A percentile compares a stretch with the other conserved stretches of the same genome.
Evolutionary conservation across 2,888 invertebrate genomes (phyloP).

Genomic region (Acanthosepion lycidas): DNA sequence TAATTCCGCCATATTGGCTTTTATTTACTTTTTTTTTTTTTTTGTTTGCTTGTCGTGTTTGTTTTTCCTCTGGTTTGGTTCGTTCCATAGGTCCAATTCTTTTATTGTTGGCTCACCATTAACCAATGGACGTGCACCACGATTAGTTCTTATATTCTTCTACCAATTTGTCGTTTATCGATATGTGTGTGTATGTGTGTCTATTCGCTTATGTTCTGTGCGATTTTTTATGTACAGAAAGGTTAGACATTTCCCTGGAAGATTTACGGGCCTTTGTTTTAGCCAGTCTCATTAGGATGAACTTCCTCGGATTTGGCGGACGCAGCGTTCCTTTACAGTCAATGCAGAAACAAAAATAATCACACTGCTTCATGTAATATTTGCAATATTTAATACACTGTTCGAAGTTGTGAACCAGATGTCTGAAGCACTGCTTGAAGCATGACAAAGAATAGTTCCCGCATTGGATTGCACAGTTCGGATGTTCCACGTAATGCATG

Average conservation of each 20-base stretch:
- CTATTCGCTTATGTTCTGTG: not conserved
- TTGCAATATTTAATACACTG: constrained; percentile 45
- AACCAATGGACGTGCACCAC: constrained; percentile 12
- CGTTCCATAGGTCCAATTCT: not conserved
- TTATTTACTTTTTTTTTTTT: too few species aligned
- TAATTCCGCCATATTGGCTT: not conserved
- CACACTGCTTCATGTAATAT: constrained; percentile 44
- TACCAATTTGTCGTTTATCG: constrained; percentile 7
- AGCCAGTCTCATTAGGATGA: not conserved
- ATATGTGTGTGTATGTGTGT: not conserved
- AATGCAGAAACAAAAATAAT: constrained; percentile 42
- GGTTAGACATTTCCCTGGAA: not conserved
- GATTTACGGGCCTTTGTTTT: not conserved
- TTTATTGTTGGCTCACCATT: not conserved
- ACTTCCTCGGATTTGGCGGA: constrained; percentile 35
- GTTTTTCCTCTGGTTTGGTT: not conserved
- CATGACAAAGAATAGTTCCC: constrained; percentile 35
- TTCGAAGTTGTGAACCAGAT: constrained; percentile 39
- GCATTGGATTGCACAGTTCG: not conserved
- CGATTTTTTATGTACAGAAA: constrained; percentile 14
- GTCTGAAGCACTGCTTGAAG: constrained; percentile 44
- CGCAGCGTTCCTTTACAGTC: constrained; percentile 42
- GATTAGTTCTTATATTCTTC: not conserved
- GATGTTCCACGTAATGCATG: not conserved
- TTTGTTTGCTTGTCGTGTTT: not conserved